Evolutionary conservation across 1,140 invertebrate genomes (phyloP).

Genomic region (Aphelenchoides besseyi): DNA sequence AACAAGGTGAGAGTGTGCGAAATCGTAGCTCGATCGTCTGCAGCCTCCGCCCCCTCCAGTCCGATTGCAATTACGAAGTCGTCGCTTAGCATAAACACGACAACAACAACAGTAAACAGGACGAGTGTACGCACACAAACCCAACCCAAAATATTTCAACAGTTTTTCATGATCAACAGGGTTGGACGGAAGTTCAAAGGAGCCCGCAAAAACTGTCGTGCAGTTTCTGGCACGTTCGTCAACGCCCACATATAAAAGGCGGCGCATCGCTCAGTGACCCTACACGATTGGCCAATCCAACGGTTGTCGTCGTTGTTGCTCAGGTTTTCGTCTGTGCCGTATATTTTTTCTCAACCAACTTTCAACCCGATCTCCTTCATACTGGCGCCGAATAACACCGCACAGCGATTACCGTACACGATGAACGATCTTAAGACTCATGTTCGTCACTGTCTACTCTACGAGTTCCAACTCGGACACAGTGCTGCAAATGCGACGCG

Average conservation of each 20-base stretch:
- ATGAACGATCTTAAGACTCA: neutral
- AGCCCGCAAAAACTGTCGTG: neutral
- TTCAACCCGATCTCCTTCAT: too few relatives aligned
- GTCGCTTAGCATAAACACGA: neutral
- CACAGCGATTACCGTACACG: neutral
- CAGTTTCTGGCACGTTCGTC: neutral
- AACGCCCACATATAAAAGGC: neutral
- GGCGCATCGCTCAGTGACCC: neutral
- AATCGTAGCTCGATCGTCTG: neutral
- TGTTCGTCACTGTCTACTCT: neutral
- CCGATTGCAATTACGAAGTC: conserved; percentile 1
- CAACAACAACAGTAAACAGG: neutral
- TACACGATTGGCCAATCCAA: neutral
- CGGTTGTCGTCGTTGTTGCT: too few relatives aligned
- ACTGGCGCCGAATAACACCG: neutral
- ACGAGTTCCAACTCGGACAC: neutral
- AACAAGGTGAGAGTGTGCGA: neutral
- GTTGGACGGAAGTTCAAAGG: neutral
- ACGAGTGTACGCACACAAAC: neutral
- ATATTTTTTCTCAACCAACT: too few relatives aligned
- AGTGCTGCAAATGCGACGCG: neutral
- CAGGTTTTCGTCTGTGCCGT: too few relatives aligned
- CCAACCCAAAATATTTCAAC: neutral
- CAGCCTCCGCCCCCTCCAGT: neutral
- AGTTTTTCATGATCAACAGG: neutral